Evolutionary conservation across 2,888 invertebrate species (phyloP).

Genomic region (Alloscopus bannaensis): DNA sequence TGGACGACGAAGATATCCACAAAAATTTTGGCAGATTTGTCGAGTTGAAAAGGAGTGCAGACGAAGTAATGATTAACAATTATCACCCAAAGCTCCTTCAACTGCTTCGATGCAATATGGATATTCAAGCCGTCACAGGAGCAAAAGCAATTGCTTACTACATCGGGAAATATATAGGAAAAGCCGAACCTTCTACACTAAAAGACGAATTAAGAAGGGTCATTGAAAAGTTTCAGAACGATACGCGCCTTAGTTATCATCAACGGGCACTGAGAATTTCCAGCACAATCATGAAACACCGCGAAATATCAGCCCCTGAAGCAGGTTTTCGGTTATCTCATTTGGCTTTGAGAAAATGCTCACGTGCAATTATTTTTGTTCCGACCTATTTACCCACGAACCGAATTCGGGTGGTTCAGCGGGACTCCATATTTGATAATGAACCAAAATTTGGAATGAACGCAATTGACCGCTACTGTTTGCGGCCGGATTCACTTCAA

Average conservation of each 20-base stretch:
- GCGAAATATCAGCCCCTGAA: conserved; percentile 50
- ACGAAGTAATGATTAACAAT: conserved; percentile 46
- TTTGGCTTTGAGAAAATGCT: conserved; percentile 21
- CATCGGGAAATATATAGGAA: conserved; percentile 58
- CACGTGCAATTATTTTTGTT: conserved; percentile 17
- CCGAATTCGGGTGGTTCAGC: conserved; percentile 5
- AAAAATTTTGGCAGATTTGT: conserved; percentile 44
- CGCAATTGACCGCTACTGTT: conserved; percentile 40
- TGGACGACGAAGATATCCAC: conserved; percentile 39
- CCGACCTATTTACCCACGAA: conserved; percentile 15
- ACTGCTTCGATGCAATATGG: conserved; percentile 53
- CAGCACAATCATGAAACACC: conserved; percentile 1
- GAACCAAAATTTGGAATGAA: conserved; percentile 14
- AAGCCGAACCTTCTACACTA: conserved; percentile 32
- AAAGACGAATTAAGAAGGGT: conserved; percentile 23
- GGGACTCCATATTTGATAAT: conserved; percentile 2
- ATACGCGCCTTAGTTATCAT: neutral
- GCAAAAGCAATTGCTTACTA: conserved; percentile 43
- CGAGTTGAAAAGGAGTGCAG: conserved; percentile 38
- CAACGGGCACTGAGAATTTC: conserved; percentile 11
- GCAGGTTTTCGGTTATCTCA: conserved; percentile 44
- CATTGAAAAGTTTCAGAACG: conserved; percentile 3
- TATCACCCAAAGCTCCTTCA: conserved; percentile 54
- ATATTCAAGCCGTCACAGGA: conserved; percentile 51
- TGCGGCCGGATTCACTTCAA: neutral